Conservation (phyloP, 2,797 vertebrate species). For the Megaceryle alcyon region DNA sequence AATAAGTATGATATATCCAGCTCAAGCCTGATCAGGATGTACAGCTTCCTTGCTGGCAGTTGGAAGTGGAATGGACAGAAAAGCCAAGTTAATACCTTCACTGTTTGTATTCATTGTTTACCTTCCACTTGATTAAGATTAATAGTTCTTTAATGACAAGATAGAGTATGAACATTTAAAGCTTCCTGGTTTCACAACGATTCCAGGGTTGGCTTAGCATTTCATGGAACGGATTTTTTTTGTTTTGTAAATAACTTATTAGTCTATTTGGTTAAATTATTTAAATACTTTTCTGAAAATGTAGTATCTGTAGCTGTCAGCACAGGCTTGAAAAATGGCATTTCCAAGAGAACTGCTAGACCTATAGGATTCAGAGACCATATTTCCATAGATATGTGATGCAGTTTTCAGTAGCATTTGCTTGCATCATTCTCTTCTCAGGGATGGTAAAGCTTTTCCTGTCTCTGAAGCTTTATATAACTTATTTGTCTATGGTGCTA, state of each 20-base stretch:
- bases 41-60: too few relatives aligned
- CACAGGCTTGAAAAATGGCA: neutral
- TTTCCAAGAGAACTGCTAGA: neutral
- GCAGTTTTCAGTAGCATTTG: neutral
- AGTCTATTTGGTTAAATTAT: too few relatives aligned
- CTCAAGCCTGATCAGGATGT: too few relatives aligned
- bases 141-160: neutral
- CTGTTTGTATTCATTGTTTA: constrained; percentile 25
- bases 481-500: neutral
- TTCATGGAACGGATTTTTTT: too few relatives aligned
- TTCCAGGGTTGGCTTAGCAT: too few relatives aligned
- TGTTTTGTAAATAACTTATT: too few relatives aligned
- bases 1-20: too few relatives aligned
- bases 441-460: neutral
- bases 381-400: neutral
- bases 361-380: neutral
- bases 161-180: too few relatives aligned
- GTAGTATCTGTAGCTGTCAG: too few relatives aligned
- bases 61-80: neutral
- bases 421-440: neutral
- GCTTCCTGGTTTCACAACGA: too few relatives aligned
- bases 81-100: neutral
- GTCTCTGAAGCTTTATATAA: neutral
- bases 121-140: neutral
- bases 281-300: too few relatives aligned